These are phyloP conservation scores for Wiebesia pumilae DNA, from an alignment of 1,140 invertebrate genomes.

Conservation along the genomic window DNA sequence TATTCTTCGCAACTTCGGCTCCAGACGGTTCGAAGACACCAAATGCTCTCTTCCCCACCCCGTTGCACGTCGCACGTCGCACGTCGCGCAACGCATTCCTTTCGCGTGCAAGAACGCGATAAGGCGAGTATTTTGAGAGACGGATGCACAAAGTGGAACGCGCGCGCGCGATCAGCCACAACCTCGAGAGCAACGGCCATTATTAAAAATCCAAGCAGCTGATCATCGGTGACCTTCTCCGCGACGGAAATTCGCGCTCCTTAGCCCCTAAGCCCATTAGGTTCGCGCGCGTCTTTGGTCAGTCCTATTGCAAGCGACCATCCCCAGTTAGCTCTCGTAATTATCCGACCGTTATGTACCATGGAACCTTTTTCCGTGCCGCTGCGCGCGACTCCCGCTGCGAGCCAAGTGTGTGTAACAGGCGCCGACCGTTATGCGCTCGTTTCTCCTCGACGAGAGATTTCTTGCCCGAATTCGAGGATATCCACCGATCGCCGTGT, in stretches of 20 bases:
- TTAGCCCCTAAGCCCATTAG: not conserved
- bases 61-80: no score
- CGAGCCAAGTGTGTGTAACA: not conserved
- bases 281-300: not conserved
- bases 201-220: not conserved
- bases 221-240: not conserved
- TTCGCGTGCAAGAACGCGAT: no score
- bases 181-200: not conserved
- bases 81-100: no score
- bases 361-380: not conserved
- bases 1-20: no score
- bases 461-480: not conserved
- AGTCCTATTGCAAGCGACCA: not conserved
- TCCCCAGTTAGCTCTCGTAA: not conserved
- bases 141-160: no score
- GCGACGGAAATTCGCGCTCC: not conserved
- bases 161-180: no score
- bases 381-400: not conserved
- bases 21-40: no score
- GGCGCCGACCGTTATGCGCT: not conserved
- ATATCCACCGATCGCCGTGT: not conserved
- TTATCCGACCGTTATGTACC: slow-evolving; percentile 35
- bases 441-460: not conserved
- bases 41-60: no score
- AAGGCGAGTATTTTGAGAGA: no score